Evolutionary conservation across 2,888 invertebrate genomes (phyloP), one percentile per base, ranked within the genome.

Genomic region (Tinea pellionella): DNA sequence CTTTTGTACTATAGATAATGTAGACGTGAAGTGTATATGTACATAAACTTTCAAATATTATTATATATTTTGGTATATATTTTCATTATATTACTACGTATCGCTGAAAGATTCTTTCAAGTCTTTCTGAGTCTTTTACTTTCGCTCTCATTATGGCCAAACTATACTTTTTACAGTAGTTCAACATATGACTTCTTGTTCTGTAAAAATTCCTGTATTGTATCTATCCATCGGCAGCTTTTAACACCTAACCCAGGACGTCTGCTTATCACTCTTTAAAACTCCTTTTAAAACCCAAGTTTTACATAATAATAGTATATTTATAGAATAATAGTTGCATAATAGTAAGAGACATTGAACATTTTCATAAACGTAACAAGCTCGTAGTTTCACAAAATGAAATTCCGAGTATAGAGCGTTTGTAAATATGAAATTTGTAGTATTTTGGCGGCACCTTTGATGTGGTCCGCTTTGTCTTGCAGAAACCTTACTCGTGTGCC

Each of bases 371-470:
- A 9, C 11, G 37, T 2, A 37, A n/a, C 37, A 2, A 37, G 37
- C 37, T 37, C 11, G 12, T 57, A 57, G 32, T 57, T 32, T 57
- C 32, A 32, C 19, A 57, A 57, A 57, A 57, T 57, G 57, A 57
- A 57, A 57, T 57, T 57, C 57, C 57, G 7, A 16, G 57, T 13
- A 32, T 57, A 7, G 13, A 57, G 29, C 57, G 32, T 13, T 57
- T 57, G 57, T 57, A 57, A 57, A 57, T 57, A 57, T 57, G 57
- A 57, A 57, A 53, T 53, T 18, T 24, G 53, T 53, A 53, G 53
- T 53, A 53, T 57, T 57, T 57, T 30, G 32, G 57, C 32, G 15
- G 29, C 47, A 32, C 13, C 57, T 57, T 57, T 57, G 57, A 57
- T 57, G 57, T 57, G 57, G 57, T 15, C 32, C 13, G 19, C 57